phyloP scores from a whole-genome alignment of 2,113 vertebrate species.

The Rana temporaria region DNA sequence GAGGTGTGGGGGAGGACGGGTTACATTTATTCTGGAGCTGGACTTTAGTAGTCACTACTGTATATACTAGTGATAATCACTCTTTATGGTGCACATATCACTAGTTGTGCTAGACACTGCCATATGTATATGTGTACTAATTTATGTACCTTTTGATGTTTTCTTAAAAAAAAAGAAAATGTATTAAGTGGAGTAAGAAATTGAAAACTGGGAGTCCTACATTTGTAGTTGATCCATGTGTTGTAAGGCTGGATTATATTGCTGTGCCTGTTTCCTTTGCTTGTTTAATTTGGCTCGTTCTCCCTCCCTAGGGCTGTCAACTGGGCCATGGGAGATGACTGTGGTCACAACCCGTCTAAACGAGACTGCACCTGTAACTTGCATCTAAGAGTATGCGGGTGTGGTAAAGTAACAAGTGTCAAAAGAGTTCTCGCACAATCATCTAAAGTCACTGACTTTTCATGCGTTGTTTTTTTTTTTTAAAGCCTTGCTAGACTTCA shows the following conservation, averaged over 20 bases:
- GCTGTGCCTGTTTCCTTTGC: constrained; percentile 20
- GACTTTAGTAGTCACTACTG: too few species aligned
- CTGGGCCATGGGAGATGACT: constrained; percentile 23
- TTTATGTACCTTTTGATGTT: too few species aligned
- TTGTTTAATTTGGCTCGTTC: constrained; percentile 47
- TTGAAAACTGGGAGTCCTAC: not conserved
- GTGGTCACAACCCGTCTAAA: constrained; percentile 43
- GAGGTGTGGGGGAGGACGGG: too few species aligned
- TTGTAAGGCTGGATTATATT: constrained; percentile 19
- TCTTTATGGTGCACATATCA: too few species aligned
- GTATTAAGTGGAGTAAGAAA: too few species aligned
- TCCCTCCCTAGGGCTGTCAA: constrained; percentile 29
- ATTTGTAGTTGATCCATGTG: constrained; percentile 4
- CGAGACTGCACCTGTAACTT: constrained; percentile 51
- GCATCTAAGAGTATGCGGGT: not conserved
- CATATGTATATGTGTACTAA: too few species aligned
- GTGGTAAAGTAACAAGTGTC: constrained; percentile 5
- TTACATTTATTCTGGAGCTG: too few species aligned
- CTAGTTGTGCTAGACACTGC: too few species aligned
- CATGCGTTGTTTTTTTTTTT: too few species aligned
- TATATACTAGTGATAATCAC: too few species aligned
- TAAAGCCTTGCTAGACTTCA: too few species aligned
- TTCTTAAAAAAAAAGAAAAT: too few species aligned
- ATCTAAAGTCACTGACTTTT: not conserved
- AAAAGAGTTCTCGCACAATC: not conserved